Evolutionary conservation across 2,113 vertebrate genomes (phyloP).

Genomic region (Osmerus mordax): DNA sequence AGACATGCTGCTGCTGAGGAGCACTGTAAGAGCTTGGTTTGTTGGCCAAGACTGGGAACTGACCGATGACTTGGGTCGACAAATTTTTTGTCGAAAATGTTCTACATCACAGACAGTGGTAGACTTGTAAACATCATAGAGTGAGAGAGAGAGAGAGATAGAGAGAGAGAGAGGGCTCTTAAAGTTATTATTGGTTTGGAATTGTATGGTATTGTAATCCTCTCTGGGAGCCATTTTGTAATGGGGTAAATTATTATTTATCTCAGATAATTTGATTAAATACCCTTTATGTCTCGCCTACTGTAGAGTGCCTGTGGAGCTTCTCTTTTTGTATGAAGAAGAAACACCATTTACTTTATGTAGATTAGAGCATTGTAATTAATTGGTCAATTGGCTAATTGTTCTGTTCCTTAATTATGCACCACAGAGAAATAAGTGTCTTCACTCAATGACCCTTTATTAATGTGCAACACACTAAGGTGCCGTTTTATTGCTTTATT

Average conservation of each 20-base stretch:
- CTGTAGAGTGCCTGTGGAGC: constrained; percentile 62
- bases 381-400: constrained; percentile 74
- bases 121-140: background rate
- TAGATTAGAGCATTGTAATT: constrained; percentile 72
- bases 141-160: constrained; percentile 9
- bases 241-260: constrained; percentile 70
- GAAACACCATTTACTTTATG: constrained; percentile 58
- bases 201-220: constrained; percentile 65
- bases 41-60: constrained; percentile 37
- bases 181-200: constrained; percentile 51
- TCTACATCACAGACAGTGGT: too few relatives aligned
- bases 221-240: constrained; percentile 64
- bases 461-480: constrained; percentile 33
- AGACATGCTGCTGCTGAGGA: constrained; percentile 23
- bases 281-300: constrained; percentile 65
- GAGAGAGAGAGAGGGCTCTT: constrained; percentile 30
- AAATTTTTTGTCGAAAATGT: constrained; percentile 22
- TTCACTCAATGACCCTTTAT: constrained; percentile 58
- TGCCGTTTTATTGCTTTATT: constrained; percentile 9
- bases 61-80: constrained; percentile 10
- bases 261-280: constrained; percentile 73
- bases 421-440: constrained; percentile 48
- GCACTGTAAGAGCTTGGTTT: constrained; percentile 36
- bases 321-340: constrained; percentile 59
- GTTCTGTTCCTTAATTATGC: constrained; percentile 65